phyloP scores from a whole-genome alignment of 2,113 vertebrate genomes.

The Poeciliopsis prolifica region DNA sequence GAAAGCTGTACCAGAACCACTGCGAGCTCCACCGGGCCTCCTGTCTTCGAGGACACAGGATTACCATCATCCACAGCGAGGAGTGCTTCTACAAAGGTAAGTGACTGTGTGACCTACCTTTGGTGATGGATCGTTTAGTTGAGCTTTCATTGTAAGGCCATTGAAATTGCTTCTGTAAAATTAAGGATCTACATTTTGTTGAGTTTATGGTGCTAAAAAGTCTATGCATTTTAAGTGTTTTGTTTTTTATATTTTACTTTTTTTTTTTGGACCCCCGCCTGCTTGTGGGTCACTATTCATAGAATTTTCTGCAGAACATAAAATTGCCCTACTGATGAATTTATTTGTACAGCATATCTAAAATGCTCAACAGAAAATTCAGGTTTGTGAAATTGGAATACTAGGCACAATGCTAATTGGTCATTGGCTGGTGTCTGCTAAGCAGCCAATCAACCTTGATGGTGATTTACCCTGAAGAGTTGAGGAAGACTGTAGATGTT shows the following conservation, averaged over 20 bases:
- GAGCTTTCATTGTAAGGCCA: not conserved
- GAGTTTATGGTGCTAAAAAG: not conserved
- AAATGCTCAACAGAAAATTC: too few species aligned
- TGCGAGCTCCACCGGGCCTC: constrained; percentile 93
- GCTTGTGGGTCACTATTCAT: too few species aligned
- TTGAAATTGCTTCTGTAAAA: not conserved
- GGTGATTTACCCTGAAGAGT: too few species aligned
- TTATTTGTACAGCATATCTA: too few species aligned
- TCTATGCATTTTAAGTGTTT: not conserved
- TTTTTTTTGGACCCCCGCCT: not conserved
- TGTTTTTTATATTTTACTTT: not conserved
- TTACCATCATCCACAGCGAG: constrained; percentile 92
- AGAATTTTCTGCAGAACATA: too few species aligned
- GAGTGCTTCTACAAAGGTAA: constrained; percentile 97
- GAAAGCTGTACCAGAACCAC: constrained; percentile 93
- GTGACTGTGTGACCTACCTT: constrained; percentile 15
- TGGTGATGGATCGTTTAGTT: not conserved
- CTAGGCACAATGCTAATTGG: too few species aligned
- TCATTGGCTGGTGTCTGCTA: too few species aligned
- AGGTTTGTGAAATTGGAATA: too few species aligned
- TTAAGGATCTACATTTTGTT: not conserved
- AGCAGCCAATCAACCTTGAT: too few species aligned
- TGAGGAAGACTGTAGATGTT: too few species aligned
- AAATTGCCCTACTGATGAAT: too few species aligned
- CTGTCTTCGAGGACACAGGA: constrained; percentile 86